Base-by-base conservation (phyloP, 2,888 invertebrate species). In the Gnatocerus cornutus region DNA sequence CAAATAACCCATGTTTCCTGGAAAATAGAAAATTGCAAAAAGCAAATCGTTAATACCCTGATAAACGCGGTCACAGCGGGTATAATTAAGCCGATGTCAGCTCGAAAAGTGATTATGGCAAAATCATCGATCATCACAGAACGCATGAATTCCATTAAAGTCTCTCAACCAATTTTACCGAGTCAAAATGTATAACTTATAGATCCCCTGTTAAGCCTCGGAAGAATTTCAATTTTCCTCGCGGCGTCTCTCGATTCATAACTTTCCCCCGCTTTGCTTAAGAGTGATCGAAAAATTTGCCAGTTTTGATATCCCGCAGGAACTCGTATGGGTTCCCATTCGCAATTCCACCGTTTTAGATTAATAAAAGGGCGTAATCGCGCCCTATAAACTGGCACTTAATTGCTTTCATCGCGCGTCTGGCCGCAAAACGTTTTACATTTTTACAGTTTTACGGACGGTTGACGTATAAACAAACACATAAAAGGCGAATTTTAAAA, bases 211-310 rank as follows among this genome's bases (percentile, higher is more conserved):
- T 62, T 70, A 70, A 71, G 67, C 59, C 45, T 63, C 41, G 64
- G 59, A 71, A 71, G 63, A 71, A 71, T 68, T 71, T 71, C 71
- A 67, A 71, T 71, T 71, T 71, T 65, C 65, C 45, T 62, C 37
- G 39, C 53, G 66, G 53, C 65, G 59, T 30, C 62, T 59, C 50
- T 41, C 70, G 59, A 65, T 59, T 69, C 69, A 65, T 65, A 69
- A 69, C 64, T 65, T 69, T 56, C 30, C 43, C 55, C 55, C 56
- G 55, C 55, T 48, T 55, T 64, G 41, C 55, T 55, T 62, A 56
- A 56, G 48, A 65, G 48, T 56, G 65, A 65, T 65, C 46, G 65
- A 56, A 65, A 65, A 65, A 65, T 65, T 65, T 56, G 56, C 56
- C 64, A 52, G 52, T 14, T 43, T 43, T 45, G 64, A 64, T 64